These are phyloP conservation scores for Lycia hirtaria DNA, from an alignment of 2,888 invertebrate genomes.

Conservation along the genomic window DNA sequence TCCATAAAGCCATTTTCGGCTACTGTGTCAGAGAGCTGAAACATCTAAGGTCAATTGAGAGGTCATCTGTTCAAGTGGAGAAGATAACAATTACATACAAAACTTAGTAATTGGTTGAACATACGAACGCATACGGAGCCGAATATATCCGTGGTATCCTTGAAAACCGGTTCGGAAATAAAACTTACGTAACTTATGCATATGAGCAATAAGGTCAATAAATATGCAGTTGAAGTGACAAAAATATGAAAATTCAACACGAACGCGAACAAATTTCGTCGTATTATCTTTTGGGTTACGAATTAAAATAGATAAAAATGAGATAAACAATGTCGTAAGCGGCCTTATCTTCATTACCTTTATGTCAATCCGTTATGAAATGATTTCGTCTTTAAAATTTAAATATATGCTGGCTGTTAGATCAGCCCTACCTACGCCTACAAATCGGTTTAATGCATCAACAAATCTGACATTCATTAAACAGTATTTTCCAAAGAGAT, in stretches of 20 bases:
- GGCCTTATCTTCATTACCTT: slow-evolving; percentile 33
- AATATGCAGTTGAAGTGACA: slow-evolving; percentile 1
- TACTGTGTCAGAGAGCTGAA: slow-evolving; percentile 62
- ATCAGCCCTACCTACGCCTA: slow-evolving; percentile 52
- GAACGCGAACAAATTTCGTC: slow-evolving; percentile 5
- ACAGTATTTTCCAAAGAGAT: slow-evolving; percentile 40
- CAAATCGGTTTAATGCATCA: slow-evolving; percentile 48
- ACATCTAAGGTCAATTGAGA: slow-evolving; percentile 68
- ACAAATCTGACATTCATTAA: slow-evolving; percentile 48
- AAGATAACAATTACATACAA: slow-evolving; percentile 59
- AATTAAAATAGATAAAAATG: slow-evolving; percentile 44
- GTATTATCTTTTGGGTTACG: slow-evolving; percentile 23
- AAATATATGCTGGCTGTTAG: slow-evolving; percentile 31
- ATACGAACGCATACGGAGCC: slow-evolving; percentile 34
- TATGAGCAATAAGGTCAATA: slow-evolving; percentile 23
- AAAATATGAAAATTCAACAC: slow-evolving; percentile 2
- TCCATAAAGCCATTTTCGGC: slow-evolving; percentile 43
- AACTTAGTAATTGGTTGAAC: slow-evolving; percentile 48
- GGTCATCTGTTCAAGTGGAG: slow-evolving; percentile 60
- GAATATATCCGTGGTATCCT: slow-evolving; percentile 40
- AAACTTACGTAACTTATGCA: slow-evolving; percentile 32
- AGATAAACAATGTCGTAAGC: slow-evolving; percentile 47
- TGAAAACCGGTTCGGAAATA: slow-evolving; percentile 42
- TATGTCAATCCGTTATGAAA: slow-evolving; percentile 50
- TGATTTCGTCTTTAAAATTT: slow-evolving; percentile 51